Evolutionary conservation across 2,888 invertebrate genomes (phyloP).

Genomic region (Lomographa bimaculata): DNA sequence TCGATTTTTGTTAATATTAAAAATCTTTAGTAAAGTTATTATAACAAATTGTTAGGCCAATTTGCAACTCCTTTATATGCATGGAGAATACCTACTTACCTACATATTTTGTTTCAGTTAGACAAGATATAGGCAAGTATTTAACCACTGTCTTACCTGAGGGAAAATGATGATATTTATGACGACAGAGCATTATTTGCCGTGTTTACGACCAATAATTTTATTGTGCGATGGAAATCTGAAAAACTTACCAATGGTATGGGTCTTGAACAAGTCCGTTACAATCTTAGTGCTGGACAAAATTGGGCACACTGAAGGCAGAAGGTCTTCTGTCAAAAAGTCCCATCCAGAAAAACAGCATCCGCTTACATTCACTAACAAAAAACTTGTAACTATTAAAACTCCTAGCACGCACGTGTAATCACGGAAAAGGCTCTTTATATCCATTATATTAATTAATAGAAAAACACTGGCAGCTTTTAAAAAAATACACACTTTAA

Average conservation of each 20-base stretch:
- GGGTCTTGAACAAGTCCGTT: conserved; percentile 53
- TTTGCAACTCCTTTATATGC: too few species aligned
- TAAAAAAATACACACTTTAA: conserved; percentile 16
- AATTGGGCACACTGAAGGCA: conserved; percentile 59
- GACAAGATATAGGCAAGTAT: too few species aligned
- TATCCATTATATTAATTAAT: conserved; percentile 34
- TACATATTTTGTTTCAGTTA: too few species aligned
- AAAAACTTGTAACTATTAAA: conserved; percentile 41
- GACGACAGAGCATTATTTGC: too few species aligned
- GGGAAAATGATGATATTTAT: too few species aligned
- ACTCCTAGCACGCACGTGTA: conserved; percentile 40
- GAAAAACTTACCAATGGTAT: conserved; percentile 53
- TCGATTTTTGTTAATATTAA: too few species aligned
- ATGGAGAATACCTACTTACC: too few species aligned
- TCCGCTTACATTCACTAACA: conserved; percentile 46
- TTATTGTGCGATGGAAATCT: too few species aligned
- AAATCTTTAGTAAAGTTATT: too few species aligned
- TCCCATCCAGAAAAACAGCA: conserved; percentile 64
- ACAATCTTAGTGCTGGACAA: conserved; percentile 52
- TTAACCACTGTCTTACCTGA: too few species aligned
- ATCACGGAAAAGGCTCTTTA: conserved; percentile 39
- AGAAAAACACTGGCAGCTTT: conserved; percentile 31
- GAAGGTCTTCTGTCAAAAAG: conserved; percentile 56
- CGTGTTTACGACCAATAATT: too few species aligned
- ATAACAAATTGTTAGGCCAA: too few species aligned